Percentiles rank a stretch among this genome's conserved stretches.
Evolutionary conservation across 1,140 invertebrate species (phyloP).

Genomic region (Theocolax elegans): DNA sequence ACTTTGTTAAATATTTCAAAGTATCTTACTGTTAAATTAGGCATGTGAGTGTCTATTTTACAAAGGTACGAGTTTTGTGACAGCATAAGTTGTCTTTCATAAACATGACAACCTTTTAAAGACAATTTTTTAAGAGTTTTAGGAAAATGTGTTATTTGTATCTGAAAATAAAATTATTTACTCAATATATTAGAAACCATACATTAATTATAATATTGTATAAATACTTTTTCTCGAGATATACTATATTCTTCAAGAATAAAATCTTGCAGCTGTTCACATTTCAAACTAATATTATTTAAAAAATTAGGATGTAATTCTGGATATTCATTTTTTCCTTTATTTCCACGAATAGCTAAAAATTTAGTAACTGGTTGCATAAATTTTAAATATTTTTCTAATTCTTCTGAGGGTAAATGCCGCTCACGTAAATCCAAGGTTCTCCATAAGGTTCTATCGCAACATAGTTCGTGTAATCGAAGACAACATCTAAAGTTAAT

Average conservation of each 20-base stretch:
- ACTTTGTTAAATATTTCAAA: conserved; percentile 27
- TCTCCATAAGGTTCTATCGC: conserved; percentile 69
- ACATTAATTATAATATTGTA: conserved; percentile 9
- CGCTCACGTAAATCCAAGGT: conserved; percentile 64
- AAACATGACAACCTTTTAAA: conserved; percentile 67
- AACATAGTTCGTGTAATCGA: conserved; percentile 62
- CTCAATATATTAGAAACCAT: no score
- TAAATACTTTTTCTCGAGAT: conserved; percentile 62
- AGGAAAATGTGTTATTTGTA: conserved; percentile 70
- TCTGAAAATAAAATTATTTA: conserved; percentile 51
- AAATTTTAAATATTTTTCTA: conserved; percentile 64
- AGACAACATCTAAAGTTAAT: conserved; percentile 64
- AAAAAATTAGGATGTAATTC: conserved; percentile 54
- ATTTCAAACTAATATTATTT: conserved; percentile 49
- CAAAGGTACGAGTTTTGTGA: conserved; percentile 70
- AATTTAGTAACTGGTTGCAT: conserved; percentile 63
- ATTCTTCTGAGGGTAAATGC: conserved; percentile 57
- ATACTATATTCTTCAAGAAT: conserved; percentile 68
- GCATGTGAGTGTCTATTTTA: conserved; percentile 70
- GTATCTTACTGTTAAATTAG: conserved; percentile 68
- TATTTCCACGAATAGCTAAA: conserved; percentile 62
- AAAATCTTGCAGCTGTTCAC: conserved; percentile 62
- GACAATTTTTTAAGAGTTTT: conserved; percentile 68
- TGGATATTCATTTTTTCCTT: conserved; percentile 39
- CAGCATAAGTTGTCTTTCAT: conserved; percentile 49